Evolutionary conservation across 53 echinoderm and acorn worm species (phyloP).

Genomic region (Pentamera pediparva): DNA sequence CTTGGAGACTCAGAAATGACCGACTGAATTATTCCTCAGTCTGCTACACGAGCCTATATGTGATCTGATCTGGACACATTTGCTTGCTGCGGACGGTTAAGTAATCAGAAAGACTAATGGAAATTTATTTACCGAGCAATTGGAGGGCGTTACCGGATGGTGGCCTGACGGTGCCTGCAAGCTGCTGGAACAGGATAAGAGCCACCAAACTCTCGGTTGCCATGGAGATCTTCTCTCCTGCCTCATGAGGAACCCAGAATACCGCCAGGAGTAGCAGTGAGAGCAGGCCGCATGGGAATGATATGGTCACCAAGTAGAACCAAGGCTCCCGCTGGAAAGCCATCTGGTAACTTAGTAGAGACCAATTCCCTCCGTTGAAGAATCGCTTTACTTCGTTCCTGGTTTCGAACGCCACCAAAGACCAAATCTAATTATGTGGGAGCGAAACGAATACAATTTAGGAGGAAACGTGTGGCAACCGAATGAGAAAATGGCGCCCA

Average conservation of each 20-base stretch:
- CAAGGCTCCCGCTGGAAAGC: slow-evolving; percentile 45
- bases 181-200: slow-evolving; percentile 17
- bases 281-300: slow-evolving; percentile 59
- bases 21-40: no score
- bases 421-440: no score
- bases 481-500: no score
- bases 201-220: slow-evolving; percentile 24
- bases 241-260: slow-evolving; percentile 61
- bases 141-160: slow-evolving; percentile 1
- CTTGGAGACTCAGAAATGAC: no score
- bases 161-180: slow-evolving; percentile 14
- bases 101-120: no score
- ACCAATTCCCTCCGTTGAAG: slow-evolving; percentile 54
- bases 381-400: slow-evolving; percentile 16
- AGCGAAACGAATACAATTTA: no score
- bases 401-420: not conserved
- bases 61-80: no score
- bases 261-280: slow-evolving; percentile 52
- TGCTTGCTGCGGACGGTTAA: no score
- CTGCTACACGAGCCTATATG: no score
- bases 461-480: no score
- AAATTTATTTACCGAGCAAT: slow-evolving; percentile 8
- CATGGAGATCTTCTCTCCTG: slow-evolving; percentile 52
- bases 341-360: slow-evolving; percentile 51
- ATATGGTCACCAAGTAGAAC: slow-evolving; percentile 64